Evolutionary conservation across 2,113 vertebrate species (phyloP).

Genomic region (Chloropsis cyanopogon): DNA sequence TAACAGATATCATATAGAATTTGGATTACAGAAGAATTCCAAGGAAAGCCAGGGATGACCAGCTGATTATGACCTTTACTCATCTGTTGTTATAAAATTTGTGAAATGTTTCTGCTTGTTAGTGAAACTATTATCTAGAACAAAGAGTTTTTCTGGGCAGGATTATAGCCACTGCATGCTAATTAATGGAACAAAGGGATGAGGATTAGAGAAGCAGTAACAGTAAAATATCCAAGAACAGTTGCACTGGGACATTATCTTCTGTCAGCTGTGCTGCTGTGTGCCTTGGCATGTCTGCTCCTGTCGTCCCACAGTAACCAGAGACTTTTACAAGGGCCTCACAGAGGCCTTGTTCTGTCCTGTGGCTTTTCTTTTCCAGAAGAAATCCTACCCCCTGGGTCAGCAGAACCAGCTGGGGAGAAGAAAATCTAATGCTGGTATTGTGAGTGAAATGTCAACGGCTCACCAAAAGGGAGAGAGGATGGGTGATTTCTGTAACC

Average conservation of each 20-base stretch:
- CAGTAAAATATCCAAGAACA: background rate
- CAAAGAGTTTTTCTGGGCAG: slow-evolving; percentile 22
- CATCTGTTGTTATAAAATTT: background rate
- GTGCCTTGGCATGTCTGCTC: background rate
- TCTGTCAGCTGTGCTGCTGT: background rate
- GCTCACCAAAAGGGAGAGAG: background rate
- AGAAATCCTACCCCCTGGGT: background rate
- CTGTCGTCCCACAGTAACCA: background rate
- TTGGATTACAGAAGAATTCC: background rate
- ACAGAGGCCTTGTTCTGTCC: background rate
- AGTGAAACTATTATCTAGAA: background rate
- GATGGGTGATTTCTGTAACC: background rate
- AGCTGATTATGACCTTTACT: background rate
- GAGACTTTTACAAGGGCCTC: background rate
- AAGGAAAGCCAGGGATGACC: background rate
- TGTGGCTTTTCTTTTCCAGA: background rate
- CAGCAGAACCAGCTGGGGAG: background rate
- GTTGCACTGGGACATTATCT: background rate
- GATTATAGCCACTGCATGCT: background rate
- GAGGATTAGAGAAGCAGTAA: slow-evolving; percentile 22
- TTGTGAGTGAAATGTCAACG: background rate
- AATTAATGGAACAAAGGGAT: slow-evolving; percentile 28
- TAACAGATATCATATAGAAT: background rate
- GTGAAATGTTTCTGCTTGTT: slow-evolving; percentile 6
- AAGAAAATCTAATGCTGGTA: background rate